Conservation (phyloP, 2,888 invertebrate genomes). For the Cosmia trapezina region DNA sequence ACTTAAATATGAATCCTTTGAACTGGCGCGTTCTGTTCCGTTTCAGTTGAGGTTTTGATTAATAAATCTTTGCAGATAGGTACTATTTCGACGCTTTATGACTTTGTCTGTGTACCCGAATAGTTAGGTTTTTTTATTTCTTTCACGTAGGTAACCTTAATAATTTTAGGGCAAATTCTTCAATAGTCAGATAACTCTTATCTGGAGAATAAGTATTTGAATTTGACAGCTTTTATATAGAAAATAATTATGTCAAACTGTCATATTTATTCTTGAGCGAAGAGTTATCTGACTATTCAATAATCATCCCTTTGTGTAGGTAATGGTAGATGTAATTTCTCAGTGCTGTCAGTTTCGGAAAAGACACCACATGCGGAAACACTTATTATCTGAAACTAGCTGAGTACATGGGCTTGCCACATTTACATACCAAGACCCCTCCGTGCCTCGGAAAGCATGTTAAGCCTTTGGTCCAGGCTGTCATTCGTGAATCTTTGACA, state of each 20-base stretch:
- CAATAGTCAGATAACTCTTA: too few species aligned
- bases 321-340: background rate
- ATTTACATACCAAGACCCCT: too few species aligned
- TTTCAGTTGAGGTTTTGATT: conserved; percentile 52
- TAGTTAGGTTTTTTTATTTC: conserved; percentile 2
- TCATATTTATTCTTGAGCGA: too few species aligned
- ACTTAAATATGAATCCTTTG: conserved; percentile 57
- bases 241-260: too few species aligned
- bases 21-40: conserved; percentile 40
- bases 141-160: conserved; percentile 5
- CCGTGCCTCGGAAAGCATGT: too few species aligned
- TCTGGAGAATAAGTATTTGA: too few species aligned
- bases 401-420: background rate
- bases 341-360: background rate
- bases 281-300: too few species aligned
- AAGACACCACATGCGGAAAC: background rate
- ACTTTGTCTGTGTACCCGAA: conserved; percentile 7
- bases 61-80: conserved; percentile 44
- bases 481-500: too few species aligned
- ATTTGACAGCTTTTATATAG: too few species aligned
- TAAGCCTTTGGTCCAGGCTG: too few species aligned
- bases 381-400: background rate
- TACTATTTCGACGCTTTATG: conserved; percentile 21
- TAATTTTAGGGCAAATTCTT: background rate
- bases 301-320: too few species aligned